phyloP scores from a whole-genome alignment of 1,140 invertebrate genomes.

The Cepaea nemoralis region DNA sequence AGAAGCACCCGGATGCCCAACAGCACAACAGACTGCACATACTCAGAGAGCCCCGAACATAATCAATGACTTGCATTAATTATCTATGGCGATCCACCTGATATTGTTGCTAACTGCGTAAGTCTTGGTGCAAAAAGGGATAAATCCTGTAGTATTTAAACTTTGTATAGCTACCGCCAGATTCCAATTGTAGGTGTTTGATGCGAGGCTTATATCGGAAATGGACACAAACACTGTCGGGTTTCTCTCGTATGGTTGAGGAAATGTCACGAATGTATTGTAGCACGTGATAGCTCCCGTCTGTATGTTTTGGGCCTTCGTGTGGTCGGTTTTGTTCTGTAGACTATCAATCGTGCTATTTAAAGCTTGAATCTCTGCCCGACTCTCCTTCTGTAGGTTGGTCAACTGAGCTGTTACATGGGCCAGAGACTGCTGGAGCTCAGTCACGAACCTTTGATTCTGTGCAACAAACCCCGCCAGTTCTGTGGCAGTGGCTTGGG shows the following conservation, averaged over 20 bases:
- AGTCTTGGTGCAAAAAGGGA: neutral
- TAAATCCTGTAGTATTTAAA: neutral
- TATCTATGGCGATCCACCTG: neutral
- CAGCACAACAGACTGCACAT: too few relatives aligned
- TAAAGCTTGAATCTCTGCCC: neutral
- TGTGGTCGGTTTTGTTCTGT: neutral
- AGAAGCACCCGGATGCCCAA: too few relatives aligned
- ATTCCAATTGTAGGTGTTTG: neutral
- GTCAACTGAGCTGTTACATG: neutral
- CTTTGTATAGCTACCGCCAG: neutral
- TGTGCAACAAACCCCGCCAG: neutral
- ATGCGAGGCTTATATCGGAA: neutral
- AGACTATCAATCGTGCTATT: neutral
- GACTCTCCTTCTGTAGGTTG: neutral
- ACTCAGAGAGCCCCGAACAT: too few relatives aligned
- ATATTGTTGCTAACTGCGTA: neutral
- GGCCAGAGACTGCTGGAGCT: neutral
- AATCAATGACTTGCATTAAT: too few relatives aligned
- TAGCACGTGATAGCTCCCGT: neutral
- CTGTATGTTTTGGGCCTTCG: neutral
- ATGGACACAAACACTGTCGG: neutral
- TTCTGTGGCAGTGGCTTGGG: neutral
- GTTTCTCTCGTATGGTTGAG: neutral
- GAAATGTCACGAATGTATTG: neutral
- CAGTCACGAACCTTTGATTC: neutral